These are phyloP conservation scores for Porites rus DNA, from an alignment of 92 coral and sea anemone genomes.

Conservation along the genomic window DNA sequence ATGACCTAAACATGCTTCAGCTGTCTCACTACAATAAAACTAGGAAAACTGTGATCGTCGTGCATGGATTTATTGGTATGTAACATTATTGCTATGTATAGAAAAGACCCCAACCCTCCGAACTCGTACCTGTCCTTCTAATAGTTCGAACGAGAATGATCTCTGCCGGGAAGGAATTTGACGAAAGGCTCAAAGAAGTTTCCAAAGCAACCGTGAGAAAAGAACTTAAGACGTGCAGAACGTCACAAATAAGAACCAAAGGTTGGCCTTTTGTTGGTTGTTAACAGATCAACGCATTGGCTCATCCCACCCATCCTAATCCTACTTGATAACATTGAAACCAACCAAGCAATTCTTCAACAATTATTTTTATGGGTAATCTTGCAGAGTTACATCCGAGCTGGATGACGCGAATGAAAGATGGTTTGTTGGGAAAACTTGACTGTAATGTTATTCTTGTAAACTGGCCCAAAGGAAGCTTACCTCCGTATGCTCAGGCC, in stretches of 20 bases:
- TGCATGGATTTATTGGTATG: conserved; percentile 53
- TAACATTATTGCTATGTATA: neutral
- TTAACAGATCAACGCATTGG: no score
- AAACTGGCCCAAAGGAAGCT: conserved; percentile 43
- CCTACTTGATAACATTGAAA: neutral
- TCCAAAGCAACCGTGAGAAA: no score
- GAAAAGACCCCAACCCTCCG: no score
- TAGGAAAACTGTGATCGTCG: conserved; percentile 54
- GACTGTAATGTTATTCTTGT: conserved; percentile 66
- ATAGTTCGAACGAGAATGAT: no score
- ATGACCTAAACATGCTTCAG: conserved; percentile 38
- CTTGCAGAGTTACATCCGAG: conserved; percentile 12
- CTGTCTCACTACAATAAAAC: conserved; percentile 53
- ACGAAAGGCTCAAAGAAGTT: no score
- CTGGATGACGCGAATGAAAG: conserved; percentile 66
- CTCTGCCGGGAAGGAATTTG: no score
- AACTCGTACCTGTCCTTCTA: no score
- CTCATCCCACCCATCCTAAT: neutral
- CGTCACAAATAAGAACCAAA: no score
- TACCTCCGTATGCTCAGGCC: conserved; percentile 55
- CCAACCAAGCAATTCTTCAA: no score
- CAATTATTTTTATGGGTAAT: neutral
- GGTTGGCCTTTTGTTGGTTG: no score
- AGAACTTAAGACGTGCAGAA: no score
- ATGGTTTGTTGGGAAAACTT: conserved; percentile 41